These are phyloP conservation scores for Scomber scombrus DNA, from an alignment of 2,113 vertebrate genomes.

Conservation along the genomic window DNA sequence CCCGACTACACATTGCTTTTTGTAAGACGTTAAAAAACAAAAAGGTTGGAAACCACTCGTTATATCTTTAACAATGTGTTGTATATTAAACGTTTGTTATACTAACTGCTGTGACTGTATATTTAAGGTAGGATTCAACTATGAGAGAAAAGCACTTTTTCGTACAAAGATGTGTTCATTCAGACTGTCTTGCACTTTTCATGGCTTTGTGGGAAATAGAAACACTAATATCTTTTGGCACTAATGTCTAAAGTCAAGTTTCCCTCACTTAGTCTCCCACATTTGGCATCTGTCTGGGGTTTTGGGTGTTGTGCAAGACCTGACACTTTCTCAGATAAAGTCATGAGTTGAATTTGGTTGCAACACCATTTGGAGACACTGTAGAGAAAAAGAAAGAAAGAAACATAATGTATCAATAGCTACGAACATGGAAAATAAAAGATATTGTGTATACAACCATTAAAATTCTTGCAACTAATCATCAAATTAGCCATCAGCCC, in stretches of 20 bases:
- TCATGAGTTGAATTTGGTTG: constrained; percentile 46
- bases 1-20: no score
- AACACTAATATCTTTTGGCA: neutral
- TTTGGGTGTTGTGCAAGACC: constrained; percentile 37
- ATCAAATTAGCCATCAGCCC: no score
- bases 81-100: no score
- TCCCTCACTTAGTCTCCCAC: constrained; percentile 26
- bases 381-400: neutral
- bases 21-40: no score
- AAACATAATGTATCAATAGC: neutral
- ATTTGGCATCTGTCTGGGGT: constrained; percentile 19
- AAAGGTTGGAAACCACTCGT: no score
- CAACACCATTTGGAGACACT: constrained; percentile 10
- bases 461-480: no score
- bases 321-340: constrained; percentile 36
- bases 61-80: no score
- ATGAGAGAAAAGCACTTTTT: neutral
- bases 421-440: neutral
- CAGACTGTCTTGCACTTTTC: neutral
- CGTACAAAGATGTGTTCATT: neutral
- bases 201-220: neutral
- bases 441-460: neutral
- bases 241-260: constrained; percentile 13
- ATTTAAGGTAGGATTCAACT: no score
- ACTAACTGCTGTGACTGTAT: neutral